Percentiles rank a stretch among this genome's conserved stretches.
Conservation (phyloP, 2,888 invertebrate genomes). For the Marasmarcha lunaedactyla region DNA sequence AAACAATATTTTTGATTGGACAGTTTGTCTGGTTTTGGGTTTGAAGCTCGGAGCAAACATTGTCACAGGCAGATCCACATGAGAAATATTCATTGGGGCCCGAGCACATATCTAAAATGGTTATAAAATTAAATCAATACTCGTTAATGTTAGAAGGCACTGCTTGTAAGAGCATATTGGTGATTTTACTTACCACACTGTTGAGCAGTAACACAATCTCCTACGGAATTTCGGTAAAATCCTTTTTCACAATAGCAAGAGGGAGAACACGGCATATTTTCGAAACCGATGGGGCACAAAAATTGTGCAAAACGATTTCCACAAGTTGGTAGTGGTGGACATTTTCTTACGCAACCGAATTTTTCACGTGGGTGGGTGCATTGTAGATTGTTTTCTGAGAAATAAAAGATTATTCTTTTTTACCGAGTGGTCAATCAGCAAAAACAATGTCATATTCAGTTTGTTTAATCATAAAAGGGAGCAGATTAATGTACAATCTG, state of each 20-base stretch:
- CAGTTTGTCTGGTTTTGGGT: conserved; percentile 24
- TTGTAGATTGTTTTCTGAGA: too few relatives aligned
- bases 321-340: conserved; percentile 27
- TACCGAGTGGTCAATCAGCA: too few relatives aligned
- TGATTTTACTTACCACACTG: conserved; percentile 27
- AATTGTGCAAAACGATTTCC: conserved; percentile 19
- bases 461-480: too few relatives aligned
- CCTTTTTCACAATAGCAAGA: conserved; percentile 28
- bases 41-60: conserved; percentile 20
- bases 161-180: too few relatives aligned
- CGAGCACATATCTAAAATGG: conserved; percentile 21
- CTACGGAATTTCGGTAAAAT: conserved; percentile 22
- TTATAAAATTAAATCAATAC: too few relatives aligned
- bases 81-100: conserved; percentile 15
- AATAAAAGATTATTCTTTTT: too few relatives aligned
- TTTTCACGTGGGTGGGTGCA: conserved; percentile 17
- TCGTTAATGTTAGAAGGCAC: too few relatives aligned
- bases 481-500: too few relatives aligned
- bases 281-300: too few relatives aligned
- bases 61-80: conserved; percentile 16
- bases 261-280: conserved; percentile 16
- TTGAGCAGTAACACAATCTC: conserved; percentile 22
- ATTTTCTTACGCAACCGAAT: conserved; percentile 18
- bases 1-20: conserved; percentile 22
- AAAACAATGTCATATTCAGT: too few relatives aligned